Percentiles rank a stretch among this genome's conserved stretches.
phyloP scores from a whole-genome alignment of 2,113 vertebrate genomes.

The Macrotus californicus region DNA sequence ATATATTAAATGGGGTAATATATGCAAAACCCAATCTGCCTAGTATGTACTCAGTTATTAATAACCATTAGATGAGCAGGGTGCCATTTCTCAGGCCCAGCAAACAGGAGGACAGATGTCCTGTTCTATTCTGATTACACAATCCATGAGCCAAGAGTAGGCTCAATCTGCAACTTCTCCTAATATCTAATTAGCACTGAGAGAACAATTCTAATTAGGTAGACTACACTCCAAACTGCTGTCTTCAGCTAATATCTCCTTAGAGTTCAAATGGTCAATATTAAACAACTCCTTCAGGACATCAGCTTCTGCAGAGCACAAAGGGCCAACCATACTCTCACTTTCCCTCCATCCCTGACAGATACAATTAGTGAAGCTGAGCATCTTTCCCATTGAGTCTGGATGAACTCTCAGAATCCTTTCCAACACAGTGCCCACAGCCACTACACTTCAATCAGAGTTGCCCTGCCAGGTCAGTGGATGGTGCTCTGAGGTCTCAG shows the following conservation, averaged over 20 bases:
- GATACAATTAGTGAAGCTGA: neutral
- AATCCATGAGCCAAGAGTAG: slow-evolving; percentile 17
- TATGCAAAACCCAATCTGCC: neutral
- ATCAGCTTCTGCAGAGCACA: neutral
- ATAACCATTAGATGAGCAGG: slow-evolving; percentile 23
- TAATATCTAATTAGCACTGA: slow-evolving; percentile 20
- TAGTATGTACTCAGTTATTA: neutral
- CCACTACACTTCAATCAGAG: neutral
- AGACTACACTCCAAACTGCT: neutral
- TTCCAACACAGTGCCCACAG: neutral
- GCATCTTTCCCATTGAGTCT: neutral
- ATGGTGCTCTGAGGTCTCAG: neutral
- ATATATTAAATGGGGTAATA: neutral
- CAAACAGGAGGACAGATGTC: slow-evolving; percentile 34
- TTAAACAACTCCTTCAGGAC: neutral
- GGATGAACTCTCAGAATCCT: neutral
- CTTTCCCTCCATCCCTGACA: neutral
- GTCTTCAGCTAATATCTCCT: neutral
- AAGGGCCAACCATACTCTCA: neutral
- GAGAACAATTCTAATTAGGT: slow-evolving; percentile 3
- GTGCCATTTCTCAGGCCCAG: neutral
- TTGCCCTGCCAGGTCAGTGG: neutral
- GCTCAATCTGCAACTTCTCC: neutral
- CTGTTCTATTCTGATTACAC: slow-evolving; percentile 32
- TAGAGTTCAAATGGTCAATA: neutral